Percentiles rank a stretch among this genome's conserved stretches.
Conservation (phyloP, 2,113 vertebrate genomes). For the Hippocampus guttulatus region DNA sequence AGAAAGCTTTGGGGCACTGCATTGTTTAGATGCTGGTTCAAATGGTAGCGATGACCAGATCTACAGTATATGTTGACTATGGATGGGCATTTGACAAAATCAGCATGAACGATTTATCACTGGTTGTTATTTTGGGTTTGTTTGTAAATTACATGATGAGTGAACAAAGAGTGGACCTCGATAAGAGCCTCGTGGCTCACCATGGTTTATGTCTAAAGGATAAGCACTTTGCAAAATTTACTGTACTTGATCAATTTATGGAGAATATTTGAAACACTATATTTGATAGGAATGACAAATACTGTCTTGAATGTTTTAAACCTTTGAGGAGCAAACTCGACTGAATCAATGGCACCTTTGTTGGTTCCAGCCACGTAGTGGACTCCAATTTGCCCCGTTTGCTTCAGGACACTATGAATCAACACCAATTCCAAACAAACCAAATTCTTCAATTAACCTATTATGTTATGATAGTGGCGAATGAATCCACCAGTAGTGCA, state of each 20-base stretch:
- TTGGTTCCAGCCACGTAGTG: background rate
- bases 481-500: background rate
- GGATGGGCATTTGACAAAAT: conserved; percentile 18
- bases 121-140: background rate
- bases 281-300: too few relatives aligned
- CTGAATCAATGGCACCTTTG: background rate
- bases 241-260: too few relatives aligned
- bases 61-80: conserved; percentile 20
- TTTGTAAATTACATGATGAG: background rate
- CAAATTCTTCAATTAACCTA: background rate
- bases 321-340: background rate
- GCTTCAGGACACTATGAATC: background rate
- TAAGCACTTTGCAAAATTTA: too few relatives aligned
- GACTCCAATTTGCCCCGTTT: background rate
- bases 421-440: background rate
- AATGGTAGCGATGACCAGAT: conserved; percentile 16
- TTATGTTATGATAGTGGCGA: background rate
- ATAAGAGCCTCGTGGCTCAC: too few relatives aligned
- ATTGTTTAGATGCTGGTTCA: conserved; percentile 29
- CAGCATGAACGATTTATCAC: background rate
- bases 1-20: conserved; percentile 31
- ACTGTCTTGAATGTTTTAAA: too few relatives aligned
- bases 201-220: too few relatives aligned
- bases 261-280: too few relatives aligned
- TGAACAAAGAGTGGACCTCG: background rate